phyloP scores from a whole-genome alignment of 2,888 invertebrate species.

The Tipula unca region DNA sequence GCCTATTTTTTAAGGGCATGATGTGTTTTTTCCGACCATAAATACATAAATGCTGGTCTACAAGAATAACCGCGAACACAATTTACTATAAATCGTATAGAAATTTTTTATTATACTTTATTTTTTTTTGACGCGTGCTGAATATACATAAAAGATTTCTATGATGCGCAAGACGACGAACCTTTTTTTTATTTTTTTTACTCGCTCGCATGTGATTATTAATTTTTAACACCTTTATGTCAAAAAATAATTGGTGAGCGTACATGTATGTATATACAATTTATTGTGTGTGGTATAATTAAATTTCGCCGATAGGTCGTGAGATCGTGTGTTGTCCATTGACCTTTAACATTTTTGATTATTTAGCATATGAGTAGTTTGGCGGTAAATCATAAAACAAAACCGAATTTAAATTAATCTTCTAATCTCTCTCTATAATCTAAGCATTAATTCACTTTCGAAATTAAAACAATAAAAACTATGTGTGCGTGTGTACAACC shows the following conservation, averaged over 20 bases:
- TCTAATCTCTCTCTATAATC: not conserved
- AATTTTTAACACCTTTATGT: not conserved
- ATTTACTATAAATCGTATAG: not conserved
- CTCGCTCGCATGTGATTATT: not conserved
- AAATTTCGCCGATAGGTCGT: not conserved
- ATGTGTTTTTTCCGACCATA: not conserved
- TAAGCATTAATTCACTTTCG: not conserved
- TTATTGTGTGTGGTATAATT: not conserved
- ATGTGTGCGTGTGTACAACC: not conserved
- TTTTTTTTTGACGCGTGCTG: not conserved
- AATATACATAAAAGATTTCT: not conserved
- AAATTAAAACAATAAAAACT: not conserved
- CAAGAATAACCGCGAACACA: not conserved
- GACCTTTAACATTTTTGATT: not conserved
- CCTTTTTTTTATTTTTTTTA: not conserved
- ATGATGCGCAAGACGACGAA: not conserved
- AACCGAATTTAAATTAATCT: not conserved
- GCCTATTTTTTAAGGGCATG: not conserved
- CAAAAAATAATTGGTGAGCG: not conserved
- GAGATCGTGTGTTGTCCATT: not conserved
- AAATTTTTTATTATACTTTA: not conserved
- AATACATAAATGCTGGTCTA: not conserved
- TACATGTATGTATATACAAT: too few species aligned
- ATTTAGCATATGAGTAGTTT: not conserved
- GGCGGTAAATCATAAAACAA: not conserved